Evolutionary conservation across 2,113 vertebrate genomes (phyloP).

Genomic region (Grammomys surdaster): DNA sequence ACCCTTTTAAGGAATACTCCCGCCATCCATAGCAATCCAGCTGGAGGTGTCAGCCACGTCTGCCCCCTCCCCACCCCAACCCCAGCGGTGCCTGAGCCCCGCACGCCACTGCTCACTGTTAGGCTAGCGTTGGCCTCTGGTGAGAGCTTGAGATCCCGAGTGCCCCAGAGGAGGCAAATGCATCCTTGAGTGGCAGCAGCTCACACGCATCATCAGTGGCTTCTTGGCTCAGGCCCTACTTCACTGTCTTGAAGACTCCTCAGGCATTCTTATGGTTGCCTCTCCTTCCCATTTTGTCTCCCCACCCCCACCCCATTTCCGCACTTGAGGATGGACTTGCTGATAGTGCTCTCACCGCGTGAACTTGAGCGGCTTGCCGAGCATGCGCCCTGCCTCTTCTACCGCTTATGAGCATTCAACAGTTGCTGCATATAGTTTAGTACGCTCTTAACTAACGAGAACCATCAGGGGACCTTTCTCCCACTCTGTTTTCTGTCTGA

Average conservation of each 20-base stretch:
- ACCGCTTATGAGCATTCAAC: fast-evolving
- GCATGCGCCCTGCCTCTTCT: not conserved
- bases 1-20: fast-evolving
- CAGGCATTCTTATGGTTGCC: no score
- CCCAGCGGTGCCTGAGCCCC: fast-evolving
- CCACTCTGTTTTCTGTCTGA: not conserved
- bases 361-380: fast-evolving
- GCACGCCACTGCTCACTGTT: not conserved
- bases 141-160: not conserved
- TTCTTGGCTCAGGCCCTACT: not conserved
- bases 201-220: fast-evolving
- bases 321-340: fast-evolving
- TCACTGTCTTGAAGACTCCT: fast-evolving
- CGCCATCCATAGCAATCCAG: fast-evolving
- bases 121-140: fast-evolving
- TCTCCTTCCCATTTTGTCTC: not conserved
- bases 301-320: fast-evolving
- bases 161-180: not conserved
- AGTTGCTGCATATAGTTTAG: fast-evolving
- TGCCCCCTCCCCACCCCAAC: fast-evolving
- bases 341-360: fast-evolving
- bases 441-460: not conserved
- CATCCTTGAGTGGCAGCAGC: fast-evolving
- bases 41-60: not conserved
- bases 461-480: not conserved